Percentiles rank a stretch among this genome's conserved stretches.
phyloP scores from a whole-genome alignment of 1,140 invertebrate genomes.

The Trichonephila inaurata region DNA sequence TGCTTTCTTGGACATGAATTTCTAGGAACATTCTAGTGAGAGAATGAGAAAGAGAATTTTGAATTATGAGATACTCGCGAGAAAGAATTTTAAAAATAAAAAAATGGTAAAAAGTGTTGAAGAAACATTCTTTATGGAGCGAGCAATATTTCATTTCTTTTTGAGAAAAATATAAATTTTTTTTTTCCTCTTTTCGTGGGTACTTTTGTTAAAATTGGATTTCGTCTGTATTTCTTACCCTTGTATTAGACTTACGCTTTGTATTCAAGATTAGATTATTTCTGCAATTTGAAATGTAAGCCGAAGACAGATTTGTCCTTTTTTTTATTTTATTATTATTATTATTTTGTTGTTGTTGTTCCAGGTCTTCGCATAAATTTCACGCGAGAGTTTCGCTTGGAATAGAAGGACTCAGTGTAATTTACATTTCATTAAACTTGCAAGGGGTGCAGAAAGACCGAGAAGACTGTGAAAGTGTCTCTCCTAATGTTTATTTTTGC shows the following conservation, averaged over 20 bases:
- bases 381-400: background rate
- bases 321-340: background rate
- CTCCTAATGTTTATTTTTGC: background rate
- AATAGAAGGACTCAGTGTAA: background rate
- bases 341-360: background rate
- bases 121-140: conserved; percentile 20
- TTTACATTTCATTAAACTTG: conserved; percentile 18
- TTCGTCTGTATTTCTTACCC: background rate
- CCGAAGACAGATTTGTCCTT: conserved; percentile 4
- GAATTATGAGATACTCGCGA: background rate
- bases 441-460: background rate
- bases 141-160: conserved; percentile 39
- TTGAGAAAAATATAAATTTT: background rate
- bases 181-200: background rate
- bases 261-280: conserved; percentile 32
- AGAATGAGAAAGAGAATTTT: background rate
- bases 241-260: conserved; percentile 1
- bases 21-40: background rate
- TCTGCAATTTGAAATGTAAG: conserved; percentile 38
- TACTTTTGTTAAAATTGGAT: conserved; percentile 50
- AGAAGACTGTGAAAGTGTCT: background rate
- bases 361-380: conserved; percentile 4
- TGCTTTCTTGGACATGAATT: background rate
- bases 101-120: background rate
- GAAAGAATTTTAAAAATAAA: background rate